Evolutionary conservation across 2,888 invertebrate species (phyloP).

Genomic region (Torymus auratus): DNA sequence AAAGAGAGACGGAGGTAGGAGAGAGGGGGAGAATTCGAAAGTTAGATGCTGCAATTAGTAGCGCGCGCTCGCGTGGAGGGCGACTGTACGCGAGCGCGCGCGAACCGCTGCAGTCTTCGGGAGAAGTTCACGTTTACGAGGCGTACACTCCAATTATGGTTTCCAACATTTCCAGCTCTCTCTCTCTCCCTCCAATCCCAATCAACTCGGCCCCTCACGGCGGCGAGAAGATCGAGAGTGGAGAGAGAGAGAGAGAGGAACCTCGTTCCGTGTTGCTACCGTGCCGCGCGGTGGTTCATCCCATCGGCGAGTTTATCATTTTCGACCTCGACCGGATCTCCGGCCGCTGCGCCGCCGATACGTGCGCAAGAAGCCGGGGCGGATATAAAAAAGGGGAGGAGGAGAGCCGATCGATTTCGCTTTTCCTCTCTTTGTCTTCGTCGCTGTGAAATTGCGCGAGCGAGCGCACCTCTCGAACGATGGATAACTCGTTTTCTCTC

Average conservation of each 20-base stretch:
- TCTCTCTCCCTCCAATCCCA: constrained; percentile 46
- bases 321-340: constrained; percentile 32
- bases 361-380: not conserved
- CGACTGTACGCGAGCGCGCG: not conserved
- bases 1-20: not conserved
- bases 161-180: constrained; percentile 53
- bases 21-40: constrained; percentile 58
- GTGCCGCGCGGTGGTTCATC: not conserved
- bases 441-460: constrained; percentile 45
- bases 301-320: constrained; percentile 42
- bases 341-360: not conserved
- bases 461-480: not conserved
- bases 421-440: constrained; percentile 35
- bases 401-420: constrained; percentile 36
- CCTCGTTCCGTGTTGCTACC: constrained; percentile 8
- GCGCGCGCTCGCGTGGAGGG: constrained; percentile 9
- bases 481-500: constrained; percentile 36
- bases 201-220: constrained; percentile 57
- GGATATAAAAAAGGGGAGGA: not conserved
- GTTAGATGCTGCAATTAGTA: constrained; percentile 61
- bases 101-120: constrained; percentile 38
- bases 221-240: not conserved
- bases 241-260: constrained; percentile 8
- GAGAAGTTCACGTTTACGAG: constrained; percentile 58
- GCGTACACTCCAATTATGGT: constrained; percentile 61